Percentiles rank a stretch among this genome's conserved stretches.
These are phyloP conservation scores for Synergus japonicus DNA, from an alignment of 2,888 invertebrate genomes.

Conservation along the genomic window DNA sequence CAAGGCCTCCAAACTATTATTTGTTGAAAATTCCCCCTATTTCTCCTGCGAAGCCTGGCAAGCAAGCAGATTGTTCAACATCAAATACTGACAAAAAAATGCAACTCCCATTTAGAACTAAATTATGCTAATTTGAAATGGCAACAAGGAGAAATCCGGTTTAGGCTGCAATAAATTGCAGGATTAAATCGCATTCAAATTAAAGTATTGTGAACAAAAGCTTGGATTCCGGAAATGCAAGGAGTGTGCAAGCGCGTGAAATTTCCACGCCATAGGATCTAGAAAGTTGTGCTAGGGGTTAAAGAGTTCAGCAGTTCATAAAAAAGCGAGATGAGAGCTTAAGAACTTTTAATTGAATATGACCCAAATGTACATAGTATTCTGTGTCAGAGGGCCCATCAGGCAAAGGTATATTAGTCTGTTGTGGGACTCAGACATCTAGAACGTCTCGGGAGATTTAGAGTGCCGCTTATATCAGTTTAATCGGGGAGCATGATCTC, in stretches of 20 bases:
- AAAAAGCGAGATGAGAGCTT: background rate
- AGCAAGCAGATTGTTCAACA: too few relatives aligned
- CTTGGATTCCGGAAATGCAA: conserved; percentile 8
- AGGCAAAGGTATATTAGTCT: conserved; percentile 20
- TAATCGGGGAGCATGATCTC: conserved; percentile 19
- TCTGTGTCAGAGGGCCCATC: conserved; percentile 19
- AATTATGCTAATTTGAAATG: too few relatives aligned
- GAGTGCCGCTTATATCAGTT: conserved; percentile 32
- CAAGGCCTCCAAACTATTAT: too few relatives aligned
- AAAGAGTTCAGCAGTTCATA: conserved; percentile 2
- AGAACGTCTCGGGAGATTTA: conserved; percentile 28
- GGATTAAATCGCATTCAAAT: background rate
- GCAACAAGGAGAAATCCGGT: too few relatives aligned
- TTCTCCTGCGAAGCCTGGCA: too few relatives aligned
- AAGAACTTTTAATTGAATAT: conserved; percentile 37
- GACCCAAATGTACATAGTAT: conserved; percentile 39
- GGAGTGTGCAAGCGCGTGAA: conserved; percentile 1
- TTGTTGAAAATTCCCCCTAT: too few relatives aligned
- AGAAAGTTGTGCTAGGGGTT: conserved; percentile 11
- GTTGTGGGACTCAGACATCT: conserved; percentile 17
- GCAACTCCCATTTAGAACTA: too few relatives aligned
- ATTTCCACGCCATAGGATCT: conserved; percentile 20
- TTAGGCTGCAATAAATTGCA: too few relatives aligned
- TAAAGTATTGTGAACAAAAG: background rate
- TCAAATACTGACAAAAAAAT: too few relatives aligned